Evolutionary conservation across 2,888 invertebrate species (phyloP).

Genomic region (Electrophaes corylata): DNA sequence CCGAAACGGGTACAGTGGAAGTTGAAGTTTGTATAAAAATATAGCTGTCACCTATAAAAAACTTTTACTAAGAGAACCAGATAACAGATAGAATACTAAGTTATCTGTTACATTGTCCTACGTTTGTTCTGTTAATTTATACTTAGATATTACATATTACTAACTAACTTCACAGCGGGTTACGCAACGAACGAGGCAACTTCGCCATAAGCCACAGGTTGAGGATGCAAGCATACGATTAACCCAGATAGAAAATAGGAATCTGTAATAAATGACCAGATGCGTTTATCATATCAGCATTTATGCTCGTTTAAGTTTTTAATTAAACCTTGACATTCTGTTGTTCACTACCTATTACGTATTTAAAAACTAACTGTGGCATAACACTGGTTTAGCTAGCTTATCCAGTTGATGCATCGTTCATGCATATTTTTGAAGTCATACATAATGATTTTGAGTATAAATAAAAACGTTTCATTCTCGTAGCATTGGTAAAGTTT

Average conservation of each 20-base stretch:
- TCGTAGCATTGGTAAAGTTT: not conserved
- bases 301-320: conserved; percentile 7
- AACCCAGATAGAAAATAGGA: conserved; percentile 41
- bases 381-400: not conserved
- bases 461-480: too few relatives aligned
- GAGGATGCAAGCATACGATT: conserved; percentile 39
- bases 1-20: too few relatives aligned
- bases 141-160: too few relatives aligned
- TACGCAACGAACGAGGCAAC: conserved; percentile 46
- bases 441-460: too few relatives aligned
- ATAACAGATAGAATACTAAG: too few relatives aligned
- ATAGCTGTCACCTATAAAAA: too few relatives aligned
- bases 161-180: conserved; percentile 38
- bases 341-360: not conserved
- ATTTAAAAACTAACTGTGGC: not conserved
- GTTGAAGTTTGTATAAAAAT: too few relatives aligned
- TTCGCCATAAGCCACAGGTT: conserved; percentile 35
- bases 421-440: not conserved
- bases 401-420: not conserved
- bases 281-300: conserved; percentile 11
- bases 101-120: too few relatives aligned
- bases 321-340: conserved; percentile 19
- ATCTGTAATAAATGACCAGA: conserved; percentile 26
- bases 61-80: too few relatives aligned
- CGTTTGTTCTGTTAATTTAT: too few relatives aligned